phyloP scores from a whole-genome alignment of 2,888 invertebrate genomes.

The Julus scanicus region DNA sequence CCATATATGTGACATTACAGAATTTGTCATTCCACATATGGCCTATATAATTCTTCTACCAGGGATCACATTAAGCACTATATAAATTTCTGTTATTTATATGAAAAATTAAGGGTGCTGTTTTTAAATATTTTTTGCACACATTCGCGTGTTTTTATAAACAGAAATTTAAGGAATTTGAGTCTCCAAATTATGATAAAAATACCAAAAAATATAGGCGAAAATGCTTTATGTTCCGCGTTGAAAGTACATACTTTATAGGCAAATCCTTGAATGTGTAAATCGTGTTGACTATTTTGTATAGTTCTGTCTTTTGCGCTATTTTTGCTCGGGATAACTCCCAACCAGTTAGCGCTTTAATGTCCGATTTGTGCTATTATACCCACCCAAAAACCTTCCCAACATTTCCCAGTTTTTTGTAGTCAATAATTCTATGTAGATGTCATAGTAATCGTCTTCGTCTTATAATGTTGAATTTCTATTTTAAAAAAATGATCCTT shows the following conservation, averaged over 20 bases:
- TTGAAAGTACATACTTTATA: conserved; percentile 5
- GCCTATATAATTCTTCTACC: too few relatives aligned
- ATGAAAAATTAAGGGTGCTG: too few relatives aligned
- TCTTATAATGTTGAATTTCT: conserved; percentile 37
- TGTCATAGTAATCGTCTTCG: conserved; percentile 24
- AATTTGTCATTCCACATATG: too few relatives aligned
- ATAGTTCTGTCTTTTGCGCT: conserved; percentile 30
- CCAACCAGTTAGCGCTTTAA: neutral
- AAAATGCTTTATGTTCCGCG: neutral
- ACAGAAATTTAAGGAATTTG: too few relatives aligned
- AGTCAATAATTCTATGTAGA: conserved; percentile 5
- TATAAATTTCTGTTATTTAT: too few relatives aligned
- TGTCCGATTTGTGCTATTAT: conserved; percentile 28
- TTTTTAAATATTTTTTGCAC: too few relatives aligned
- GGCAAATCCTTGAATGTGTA: conserved; percentile 23
- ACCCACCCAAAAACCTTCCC: neutral
- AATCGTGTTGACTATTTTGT: conserved; percentile 31
- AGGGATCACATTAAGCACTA: too few relatives aligned
- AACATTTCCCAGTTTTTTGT: neutral
- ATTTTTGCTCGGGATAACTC: conserved; percentile 23
- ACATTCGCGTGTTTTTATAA: too few relatives aligned
- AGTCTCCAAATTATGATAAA: neutral
- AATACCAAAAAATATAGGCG: neutral
- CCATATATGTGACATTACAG: too few relatives aligned
- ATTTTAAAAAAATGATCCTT: conserved; percentile 1